Evolutionary conservation across 2,113 vertebrate genomes (phyloP), one percentile per base, ranked within the genome.

Genomic region (Acrocephalus kingi): DNA sequence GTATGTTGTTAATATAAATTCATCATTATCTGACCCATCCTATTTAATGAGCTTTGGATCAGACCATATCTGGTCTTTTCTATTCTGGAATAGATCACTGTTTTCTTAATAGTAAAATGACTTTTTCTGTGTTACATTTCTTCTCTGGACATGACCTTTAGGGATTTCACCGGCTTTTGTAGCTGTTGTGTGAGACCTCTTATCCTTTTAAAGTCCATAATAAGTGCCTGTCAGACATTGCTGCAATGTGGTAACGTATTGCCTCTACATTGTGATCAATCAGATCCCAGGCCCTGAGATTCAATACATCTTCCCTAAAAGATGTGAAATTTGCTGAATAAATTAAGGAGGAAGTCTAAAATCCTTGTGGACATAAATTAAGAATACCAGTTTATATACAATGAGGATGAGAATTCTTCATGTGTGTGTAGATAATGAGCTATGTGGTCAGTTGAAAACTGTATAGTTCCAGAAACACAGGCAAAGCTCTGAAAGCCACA

Each of bases 281-380:
- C 97, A 97, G 86, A 94, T 93, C 72, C 51, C 85, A 92, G 66
- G 59, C 56, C 33, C 64, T 79, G 39, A 91, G 74, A 95, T 93
- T 97, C 97, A 97, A 96, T 97, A 94, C 1, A 2, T 96, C 88
- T 96, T 96, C 78, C 95, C 24, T 37, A 97, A 97, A 95, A 85
- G 56, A 96, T 84, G 79, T 92, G 89, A 97, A 98, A 96, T 80
- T 92, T 97, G 84, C 59, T 74, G 95, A 96, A 98, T 97, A 97
- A 91, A 97, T 97, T 96, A 97, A 84, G 67, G 55, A n/a, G 30
- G 15, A 96, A 93, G 28, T 89, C 90, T 96, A 76, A 81, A 95
- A 77, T 84, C 86, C 55, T 67, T 72, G 73, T 39, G 37, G 56
- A 83, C 48, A 87, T 96, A 97, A 97, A 97, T 95, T 96, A 97